Percentiles rank a stretch among this genome's conserved stretches.
Conservation (phyloP, 2,888 invertebrate species). For the Andrena marginata region DNA sequence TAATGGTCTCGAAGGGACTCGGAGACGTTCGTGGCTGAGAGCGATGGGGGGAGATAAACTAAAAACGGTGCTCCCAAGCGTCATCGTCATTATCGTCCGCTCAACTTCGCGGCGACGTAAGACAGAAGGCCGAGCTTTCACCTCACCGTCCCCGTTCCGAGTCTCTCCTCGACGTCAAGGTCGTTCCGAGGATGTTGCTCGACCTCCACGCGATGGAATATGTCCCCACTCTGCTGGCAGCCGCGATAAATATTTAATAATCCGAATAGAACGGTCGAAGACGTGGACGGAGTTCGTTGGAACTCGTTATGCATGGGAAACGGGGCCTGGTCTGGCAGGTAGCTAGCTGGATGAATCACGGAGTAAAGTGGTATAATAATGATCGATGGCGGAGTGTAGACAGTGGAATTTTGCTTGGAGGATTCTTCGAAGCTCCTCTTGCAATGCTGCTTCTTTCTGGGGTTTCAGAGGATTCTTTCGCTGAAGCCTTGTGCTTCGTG, state of each 20-base stretch:
- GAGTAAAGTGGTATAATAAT: background rate
- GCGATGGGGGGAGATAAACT: slow-evolving; percentile 25
- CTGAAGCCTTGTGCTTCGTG: background rate
- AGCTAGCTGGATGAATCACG: slow-evolving; percentile 15
- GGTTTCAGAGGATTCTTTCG: background rate
- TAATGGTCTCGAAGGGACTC: background rate
- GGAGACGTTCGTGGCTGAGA: background rate
- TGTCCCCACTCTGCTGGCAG: slow-evolving; percentile 16
- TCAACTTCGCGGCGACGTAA: slow-evolving; percentile 61
- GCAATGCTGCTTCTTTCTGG: background rate
- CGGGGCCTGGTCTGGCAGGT: background rate
- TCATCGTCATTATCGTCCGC: slow-evolving; percentile 54
- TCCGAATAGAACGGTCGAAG: slow-evolving; percentile 1
- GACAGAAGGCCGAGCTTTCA: slow-evolving; percentile 69
- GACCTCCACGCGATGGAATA: slow-evolving; percentile 64
- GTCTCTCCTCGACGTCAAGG: slow-evolving; percentile 59
- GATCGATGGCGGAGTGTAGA: background rate
- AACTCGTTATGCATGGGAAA: slow-evolving; percentile 8
- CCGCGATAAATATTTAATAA: slow-evolving; percentile 38
- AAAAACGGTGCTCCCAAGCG: slow-evolving; percentile 37
- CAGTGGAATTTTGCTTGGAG: background rate
- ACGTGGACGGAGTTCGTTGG: background rate
- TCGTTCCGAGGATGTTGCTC: slow-evolving; percentile 68
- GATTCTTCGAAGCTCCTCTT: background rate
- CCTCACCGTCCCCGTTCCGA: slow-evolving; percentile 69